Conservation (phyloP, 2,888 invertebrate genomes). For the Neoascia interrupta region DNA sequence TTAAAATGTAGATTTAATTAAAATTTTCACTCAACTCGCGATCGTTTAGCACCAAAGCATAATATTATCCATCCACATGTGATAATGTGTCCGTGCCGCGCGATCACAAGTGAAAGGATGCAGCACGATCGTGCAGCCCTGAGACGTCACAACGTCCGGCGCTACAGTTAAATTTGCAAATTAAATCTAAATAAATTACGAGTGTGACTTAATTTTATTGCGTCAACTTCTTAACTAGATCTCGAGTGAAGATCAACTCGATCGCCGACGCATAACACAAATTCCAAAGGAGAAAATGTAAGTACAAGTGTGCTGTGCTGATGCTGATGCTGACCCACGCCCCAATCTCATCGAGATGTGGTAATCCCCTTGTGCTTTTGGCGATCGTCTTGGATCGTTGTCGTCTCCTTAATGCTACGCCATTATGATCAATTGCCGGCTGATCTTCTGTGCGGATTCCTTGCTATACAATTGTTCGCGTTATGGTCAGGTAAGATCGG, state of each 20-base stretch:
- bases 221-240: slow-evolving; percentile 48
- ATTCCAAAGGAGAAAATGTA: background rate
- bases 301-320: slow-evolving; percentile 26
- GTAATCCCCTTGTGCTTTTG: slow-evolving; percentile 49
- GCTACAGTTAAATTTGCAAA: slow-evolving; percentile 24
- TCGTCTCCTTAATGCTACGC: too few relatives aligned
- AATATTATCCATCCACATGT: slow-evolving; percentile 32
- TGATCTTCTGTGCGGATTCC: slow-evolving; percentile 31
- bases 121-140: slow-evolving; percentile 17
- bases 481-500: background rate
- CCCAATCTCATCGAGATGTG: slow-evolving; percentile 35
- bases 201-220: slow-evolving; percentile 40
- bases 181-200: slow-evolving; percentile 51
- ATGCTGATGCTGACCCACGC: slow-evolving; percentile 36
- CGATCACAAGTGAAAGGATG: slow-evolving; percentile 59
- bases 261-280: slow-evolving; percentile 52
- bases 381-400: slow-evolving; percentile 9
- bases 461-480: slow-evolving; percentile 36
- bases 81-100: slow-evolving; percentile 1
- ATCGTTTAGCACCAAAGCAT: slow-evolving; percentile 19
- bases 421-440: slow-evolving; percentile 33
- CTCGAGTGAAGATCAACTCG: slow-evolving; percentile 48
- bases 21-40: slow-evolving; percentile 44
- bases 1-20: slow-evolving; percentile 64
- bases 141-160: slow-evolving; percentile 13